Evolutionary conservation across 2,113 vertebrate genomes (phyloP).

Genomic region (Ailurus styani): DNA sequence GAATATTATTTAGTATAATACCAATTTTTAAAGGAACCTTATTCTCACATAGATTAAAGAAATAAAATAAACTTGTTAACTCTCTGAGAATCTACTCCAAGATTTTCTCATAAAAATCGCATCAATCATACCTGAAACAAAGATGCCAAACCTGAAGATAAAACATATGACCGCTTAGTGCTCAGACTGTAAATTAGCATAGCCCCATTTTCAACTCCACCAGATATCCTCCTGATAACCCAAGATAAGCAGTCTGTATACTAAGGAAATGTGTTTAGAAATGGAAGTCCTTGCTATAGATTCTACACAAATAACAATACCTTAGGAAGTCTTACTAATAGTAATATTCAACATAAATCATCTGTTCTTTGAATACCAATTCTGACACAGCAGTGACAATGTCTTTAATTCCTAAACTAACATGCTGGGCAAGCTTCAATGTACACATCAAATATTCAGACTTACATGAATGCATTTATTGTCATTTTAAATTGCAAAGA

Average conservation of each 20-base stretch:
- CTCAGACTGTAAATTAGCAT: neutral
- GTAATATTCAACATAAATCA: neutral
- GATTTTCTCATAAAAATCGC: neutral
- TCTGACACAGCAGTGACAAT: neutral
- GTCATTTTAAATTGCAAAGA: neutral
- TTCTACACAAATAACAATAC: neutral
- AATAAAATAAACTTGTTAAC: neutral
- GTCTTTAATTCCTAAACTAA: neutral
- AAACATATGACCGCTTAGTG: neutral
- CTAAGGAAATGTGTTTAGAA: neutral
- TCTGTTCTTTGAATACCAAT: neutral
- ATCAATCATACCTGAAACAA: neutral
- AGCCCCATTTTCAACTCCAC: neutral
- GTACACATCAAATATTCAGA: neutral
- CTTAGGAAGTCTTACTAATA: neutral
- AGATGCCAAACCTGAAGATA: neutral
- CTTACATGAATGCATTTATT: neutral
- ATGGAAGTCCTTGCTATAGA: neutral
- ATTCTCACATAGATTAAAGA: neutral
- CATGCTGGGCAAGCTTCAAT: neutral
- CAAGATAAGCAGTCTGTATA: neutral
- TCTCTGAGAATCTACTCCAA: neutral
- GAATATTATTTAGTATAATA: neutral
- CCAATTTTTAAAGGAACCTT: neutral
- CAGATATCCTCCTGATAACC: neutral